These are phyloP conservation scores for Aegotheles bennettii DNA, from an alignment of 2,113 vertebrate species.

Conservation along the genomic window DNA sequence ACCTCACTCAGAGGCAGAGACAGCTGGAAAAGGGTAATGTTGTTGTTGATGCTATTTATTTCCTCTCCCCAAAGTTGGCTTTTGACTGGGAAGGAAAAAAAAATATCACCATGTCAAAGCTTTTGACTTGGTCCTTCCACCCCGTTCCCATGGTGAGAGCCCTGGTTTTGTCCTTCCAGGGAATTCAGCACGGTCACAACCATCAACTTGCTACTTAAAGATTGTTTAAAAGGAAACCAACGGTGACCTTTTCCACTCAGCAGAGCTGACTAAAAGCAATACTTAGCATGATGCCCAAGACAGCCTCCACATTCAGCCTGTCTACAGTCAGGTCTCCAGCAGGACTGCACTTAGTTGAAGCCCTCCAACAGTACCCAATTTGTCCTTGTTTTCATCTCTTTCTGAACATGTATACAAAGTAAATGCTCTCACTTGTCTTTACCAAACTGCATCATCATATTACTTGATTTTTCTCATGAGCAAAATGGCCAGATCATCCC, in stretches of 20 bases:
- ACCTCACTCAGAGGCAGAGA: background rate
- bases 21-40: background rate
- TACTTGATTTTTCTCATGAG: background rate
- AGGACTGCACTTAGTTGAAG: background rate
- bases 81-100: background rate
- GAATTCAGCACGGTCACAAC: background rate
- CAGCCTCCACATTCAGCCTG: background rate
- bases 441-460: background rate
- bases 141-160: background rate
- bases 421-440: background rate
- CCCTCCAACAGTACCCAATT: background rate
- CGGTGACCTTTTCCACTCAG: constrained; percentile 3
- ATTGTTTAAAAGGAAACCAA: background rate
- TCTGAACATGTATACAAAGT: background rate
- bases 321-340: background rate
- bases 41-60: background rate
- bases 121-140: background rate
- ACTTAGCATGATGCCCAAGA: background rate
- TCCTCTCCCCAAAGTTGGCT: rapidly evolving
- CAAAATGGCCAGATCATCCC: background rate
- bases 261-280: background rate
- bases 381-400: background rate
- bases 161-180: background rate
- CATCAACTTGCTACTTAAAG: background rate
- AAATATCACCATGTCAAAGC: background rate